Evolutionary conservation across 2,888 invertebrate genomes (phyloP).

Genomic region (Dicranocentrus wangi): DNA sequence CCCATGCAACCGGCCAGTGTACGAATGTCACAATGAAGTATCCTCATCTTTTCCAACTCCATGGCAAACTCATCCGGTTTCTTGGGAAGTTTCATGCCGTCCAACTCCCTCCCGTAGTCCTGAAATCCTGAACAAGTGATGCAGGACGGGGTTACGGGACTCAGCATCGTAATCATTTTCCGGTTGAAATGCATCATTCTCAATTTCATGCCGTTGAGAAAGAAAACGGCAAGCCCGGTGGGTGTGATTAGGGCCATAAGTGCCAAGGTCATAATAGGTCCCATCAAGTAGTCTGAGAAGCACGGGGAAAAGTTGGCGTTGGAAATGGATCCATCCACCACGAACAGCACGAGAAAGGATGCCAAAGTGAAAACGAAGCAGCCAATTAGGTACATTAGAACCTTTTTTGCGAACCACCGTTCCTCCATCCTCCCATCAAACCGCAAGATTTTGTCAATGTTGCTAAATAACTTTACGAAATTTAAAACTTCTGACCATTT

Average conservation of each 20-base stretch:
- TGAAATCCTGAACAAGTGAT: constrained; percentile 56
- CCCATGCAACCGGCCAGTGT: constrained; percentile 59
- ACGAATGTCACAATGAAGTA: constrained; percentile 67
- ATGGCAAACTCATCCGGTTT: constrained; percentile 41
- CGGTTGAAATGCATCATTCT: constrained; percentile 68
- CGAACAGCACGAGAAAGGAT: constrained; percentile 48
- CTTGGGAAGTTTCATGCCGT: constrained; percentile 38
- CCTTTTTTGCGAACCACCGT: constrained; percentile 49
- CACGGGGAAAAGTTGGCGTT: not conserved
- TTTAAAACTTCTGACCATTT: constrained; percentile 53
- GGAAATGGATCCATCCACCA: constrained; percentile 37
- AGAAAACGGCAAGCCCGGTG: constrained; percentile 66
- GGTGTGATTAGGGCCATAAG: constrained; percentile 60
- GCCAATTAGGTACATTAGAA: constrained; percentile 26
- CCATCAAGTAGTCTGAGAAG: constrained; percentile 62
- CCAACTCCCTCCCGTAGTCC: constrained; percentile 69
- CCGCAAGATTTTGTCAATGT: constrained; percentile 68
- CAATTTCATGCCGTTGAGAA: constrained; percentile 64
- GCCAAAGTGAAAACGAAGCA: constrained; percentile 38
- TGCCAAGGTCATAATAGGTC: constrained; percentile 54
- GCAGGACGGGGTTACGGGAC: constrained; percentile 62
- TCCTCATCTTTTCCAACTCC: constrained; percentile 69
- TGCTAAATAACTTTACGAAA: constrained; percentile 65
- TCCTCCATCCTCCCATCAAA: constrained; percentile 67
- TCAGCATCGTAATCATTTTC: constrained; percentile 53